Evolutionary conservation across 1,140 invertebrate species (phyloP).

Genomic region (Euschistus heros): DNA sequence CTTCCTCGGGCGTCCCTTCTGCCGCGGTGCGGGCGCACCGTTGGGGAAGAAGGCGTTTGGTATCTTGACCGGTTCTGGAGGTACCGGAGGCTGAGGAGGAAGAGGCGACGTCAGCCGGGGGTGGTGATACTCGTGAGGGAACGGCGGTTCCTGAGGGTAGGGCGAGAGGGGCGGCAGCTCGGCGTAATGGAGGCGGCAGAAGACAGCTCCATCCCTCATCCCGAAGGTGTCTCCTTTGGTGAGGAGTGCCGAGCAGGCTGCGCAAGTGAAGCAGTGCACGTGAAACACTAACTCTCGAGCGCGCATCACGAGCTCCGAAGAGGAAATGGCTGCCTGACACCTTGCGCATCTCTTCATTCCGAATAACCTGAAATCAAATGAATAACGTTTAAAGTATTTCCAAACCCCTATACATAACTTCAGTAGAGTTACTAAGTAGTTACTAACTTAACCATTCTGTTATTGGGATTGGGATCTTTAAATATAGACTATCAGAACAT

Average conservation of each 20-base stretch:
- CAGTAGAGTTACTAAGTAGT: too few species aligned
- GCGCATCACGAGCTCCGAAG: slow-evolving; percentile 90
- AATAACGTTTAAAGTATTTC: too few species aligned
- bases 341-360: slow-evolving; percentile 72
- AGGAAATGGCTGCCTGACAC: slow-evolving; percentile 81
- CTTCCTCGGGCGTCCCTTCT: slow-evolving; percentile 85
- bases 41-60: slow-evolving; percentile 54
- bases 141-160: slow-evolving; percentile 41
- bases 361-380: slow-evolving; percentile 55
- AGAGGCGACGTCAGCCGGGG: slow-evolving; percentile 33
- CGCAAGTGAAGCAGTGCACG: slow-evolving; percentile 88
- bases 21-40: slow-evolving; percentile 54
- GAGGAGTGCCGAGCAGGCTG: slow-evolving; percentile 71
- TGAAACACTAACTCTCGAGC: slow-evolving; percentile 88
- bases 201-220: slow-evolving; percentile 70
- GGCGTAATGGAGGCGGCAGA: slow-evolving; percentile 69
- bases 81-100: slow-evolving; percentile 34
- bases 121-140: slow-evolving; percentile 38
- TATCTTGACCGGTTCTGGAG: slow-evolving; percentile 37
- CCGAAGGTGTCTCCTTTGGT: slow-evolving; percentile 91
- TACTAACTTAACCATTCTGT: too few species aligned
- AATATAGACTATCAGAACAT: too few species aligned
- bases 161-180: slow-evolving; percentile 38
- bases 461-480: too few species aligned
- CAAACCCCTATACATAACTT: too few species aligned